These are phyloP conservation scores for Sinocyclocheilus rhinocerous DNA, from an alignment of 2,113 vertebrate genomes.

Conservation along the genomic window DNA sequence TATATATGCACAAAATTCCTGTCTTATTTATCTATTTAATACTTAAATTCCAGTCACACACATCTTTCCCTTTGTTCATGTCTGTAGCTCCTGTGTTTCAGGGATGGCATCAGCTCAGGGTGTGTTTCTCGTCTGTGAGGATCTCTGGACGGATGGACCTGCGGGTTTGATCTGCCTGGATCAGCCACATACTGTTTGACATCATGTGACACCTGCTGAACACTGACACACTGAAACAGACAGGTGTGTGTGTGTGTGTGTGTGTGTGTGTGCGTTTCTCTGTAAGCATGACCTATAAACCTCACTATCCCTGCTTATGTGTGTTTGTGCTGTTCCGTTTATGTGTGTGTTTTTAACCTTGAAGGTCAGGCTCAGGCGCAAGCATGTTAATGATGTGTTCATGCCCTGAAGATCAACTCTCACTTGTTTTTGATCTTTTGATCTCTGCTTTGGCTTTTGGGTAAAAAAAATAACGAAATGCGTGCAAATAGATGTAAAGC, in stretches of 20 bases:
- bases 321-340: neutral
- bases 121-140: constrained; percentile 35
- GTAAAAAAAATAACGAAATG: constrained; percentile 12
- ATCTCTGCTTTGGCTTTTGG: constrained; percentile 13
- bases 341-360: constrained; percentile 9
- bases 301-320: neutral
- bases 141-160: constrained; percentile 26
- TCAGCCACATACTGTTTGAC: constrained; percentile 39
- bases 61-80: neutral
- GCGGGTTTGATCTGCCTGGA: constrained; percentile 51
- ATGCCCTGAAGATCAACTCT: constrained; percentile 25
- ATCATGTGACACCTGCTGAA: constrained; percentile 42
- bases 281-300: constrained; percentile 25
- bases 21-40: neutral
- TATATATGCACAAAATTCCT: neutral
- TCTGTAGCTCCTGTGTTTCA: constrained; percentile 30
- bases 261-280: neutral
- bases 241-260: neutral
- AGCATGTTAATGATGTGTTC: constrained; percentile 2
- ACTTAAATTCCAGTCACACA: constrained; percentile 29
- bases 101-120: constrained; percentile 33
- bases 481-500: neutral
- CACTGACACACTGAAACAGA: constrained; percentile 18
- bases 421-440: constrained; percentile 31
- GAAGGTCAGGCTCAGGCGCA: constrained; percentile 19